Evolutionary conservation across 2,888 invertebrate genomes (phyloP).

Genomic region (Heterodera filipjevi): DNA sequence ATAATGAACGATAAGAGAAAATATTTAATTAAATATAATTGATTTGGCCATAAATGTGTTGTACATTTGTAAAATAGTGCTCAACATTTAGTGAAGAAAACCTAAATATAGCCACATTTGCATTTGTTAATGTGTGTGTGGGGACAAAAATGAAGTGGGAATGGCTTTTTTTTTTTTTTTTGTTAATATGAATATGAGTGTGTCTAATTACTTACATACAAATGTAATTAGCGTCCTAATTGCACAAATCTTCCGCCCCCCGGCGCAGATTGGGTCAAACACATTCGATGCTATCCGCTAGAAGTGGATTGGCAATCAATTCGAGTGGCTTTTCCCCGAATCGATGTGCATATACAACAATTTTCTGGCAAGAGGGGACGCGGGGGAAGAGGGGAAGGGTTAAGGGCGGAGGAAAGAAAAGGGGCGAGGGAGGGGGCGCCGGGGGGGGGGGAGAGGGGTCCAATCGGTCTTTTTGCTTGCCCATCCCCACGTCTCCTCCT

Average conservation of each 20-base stretch:
- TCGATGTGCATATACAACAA: background rate
- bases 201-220: background rate
- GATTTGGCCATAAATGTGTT: background rate
- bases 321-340: constrained; percentile 10
- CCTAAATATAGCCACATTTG: background rate
- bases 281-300: constrained; percentile 1
- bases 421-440: background rate
- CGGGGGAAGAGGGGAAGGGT: background rate
- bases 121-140: background rate
- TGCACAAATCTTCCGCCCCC: background rate
- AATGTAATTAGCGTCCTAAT: constrained; percentile 3
- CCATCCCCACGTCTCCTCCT: background rate
- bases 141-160: background rate
- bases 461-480: background rate
- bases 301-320: constrained; percentile 12
- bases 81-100: too few relatives aligned
- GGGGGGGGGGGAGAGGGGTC: background rate
- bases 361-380: background rate
- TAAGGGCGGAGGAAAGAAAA: background rate
- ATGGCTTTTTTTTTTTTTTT: background rate
- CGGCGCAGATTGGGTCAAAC: constrained; percentile 3
- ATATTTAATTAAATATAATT: too few relatives aligned
- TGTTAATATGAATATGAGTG: background rate
- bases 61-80: too few relatives aligned
- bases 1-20: too few relatives aligned